phyloP scores from a whole-genome alignment of 2,888 invertebrate species.

The Tachina lurida region DNA sequence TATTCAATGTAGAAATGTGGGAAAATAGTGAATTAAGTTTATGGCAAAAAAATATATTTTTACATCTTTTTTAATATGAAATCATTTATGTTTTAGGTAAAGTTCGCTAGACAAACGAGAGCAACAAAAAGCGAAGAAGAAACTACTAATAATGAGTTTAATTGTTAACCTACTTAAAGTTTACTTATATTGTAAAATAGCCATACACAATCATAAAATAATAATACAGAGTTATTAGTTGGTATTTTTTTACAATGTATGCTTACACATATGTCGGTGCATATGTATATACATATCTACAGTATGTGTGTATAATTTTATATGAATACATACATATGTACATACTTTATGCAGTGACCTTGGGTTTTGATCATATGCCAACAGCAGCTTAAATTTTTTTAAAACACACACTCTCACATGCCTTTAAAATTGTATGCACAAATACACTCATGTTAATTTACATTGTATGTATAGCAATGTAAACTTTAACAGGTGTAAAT shows the following conservation, averaged over 20 bases:
- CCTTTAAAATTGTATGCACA: background rate
- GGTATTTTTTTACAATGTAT: constrained; percentile 12
- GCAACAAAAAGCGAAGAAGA: background rate
- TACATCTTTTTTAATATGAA: background rate
- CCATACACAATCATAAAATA: background rate
- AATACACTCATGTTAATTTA: constrained; percentile 6
- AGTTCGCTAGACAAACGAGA: constrained; percentile 28
- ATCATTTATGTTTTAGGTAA: constrained; percentile 5
- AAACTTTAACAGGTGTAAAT: constrained; percentile 35
- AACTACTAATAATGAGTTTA: constrained; percentile 33
- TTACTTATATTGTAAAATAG: constrained; percentile 45
- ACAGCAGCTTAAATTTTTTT: constrained; percentile 53
- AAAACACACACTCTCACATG: background rate
- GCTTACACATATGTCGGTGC: background rate
- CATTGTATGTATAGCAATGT: constrained; percentile 1
- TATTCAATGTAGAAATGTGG: constrained; percentile 3
- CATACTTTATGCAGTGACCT: constrained; percentile 63
- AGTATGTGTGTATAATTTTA: constrained; percentile 32
- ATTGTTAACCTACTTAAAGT: constrained; percentile 62
- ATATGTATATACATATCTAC: background rate
- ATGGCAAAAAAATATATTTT: background rate
- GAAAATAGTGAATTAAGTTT: constrained; percentile 27
- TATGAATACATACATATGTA: background rate
- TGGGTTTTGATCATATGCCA: constrained; percentile 69
- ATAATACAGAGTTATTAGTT: too few species aligned